Evolutionary conservation across 23 tunicate genomes (phyloP), one percentile per base, ranked within the genome.

Genomic region (Diplosoma virens): DNA sequence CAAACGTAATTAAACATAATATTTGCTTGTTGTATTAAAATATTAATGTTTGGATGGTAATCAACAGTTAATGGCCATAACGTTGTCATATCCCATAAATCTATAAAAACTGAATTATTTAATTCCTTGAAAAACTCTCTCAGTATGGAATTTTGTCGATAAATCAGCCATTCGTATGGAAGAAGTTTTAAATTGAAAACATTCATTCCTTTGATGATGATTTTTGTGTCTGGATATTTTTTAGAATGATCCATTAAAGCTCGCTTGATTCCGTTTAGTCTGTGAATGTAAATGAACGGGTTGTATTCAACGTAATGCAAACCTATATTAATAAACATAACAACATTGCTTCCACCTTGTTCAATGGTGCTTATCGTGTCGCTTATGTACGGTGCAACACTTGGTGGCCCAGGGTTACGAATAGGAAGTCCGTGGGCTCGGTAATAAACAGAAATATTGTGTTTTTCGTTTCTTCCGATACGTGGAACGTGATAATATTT

Each of bases 371-470:
- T 72, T 9, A 82, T 25, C 27, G 80, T 34, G 32, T 82, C 80
- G 23, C 72, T 82, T 24, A 82, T 82, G 59, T 82, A 82, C 1
- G 86, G 80, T 23, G 83, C 50, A 1, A 45, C 24, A 35, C 32
- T 27, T 2, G 23, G 0, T 7, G 80, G 80, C 16, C 86, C 86
- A 16, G 86, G 79, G 20, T 59, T 73, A 18, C 47, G 72, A 26
- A 82, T 25, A 3, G 86, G 86, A 7, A 73, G 79, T 7, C 86
- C 86, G 37, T 82, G 86, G 27, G 80, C 54, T 17, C 86, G 34
- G 37, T 73, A 73, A 47, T 82, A 65, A 32, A 82, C 31, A n/a
- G 86, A 34, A n/a, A 73, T 71, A 41, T 82, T 82, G 16, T 25
- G 5, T 29, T 30, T 37, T 25, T 58, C 35, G 59, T 59, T 25